Evolutionary conservation across 2,113 vertebrate genomes (phyloP).

Genomic region (Semnornis frantzii): DNA sequence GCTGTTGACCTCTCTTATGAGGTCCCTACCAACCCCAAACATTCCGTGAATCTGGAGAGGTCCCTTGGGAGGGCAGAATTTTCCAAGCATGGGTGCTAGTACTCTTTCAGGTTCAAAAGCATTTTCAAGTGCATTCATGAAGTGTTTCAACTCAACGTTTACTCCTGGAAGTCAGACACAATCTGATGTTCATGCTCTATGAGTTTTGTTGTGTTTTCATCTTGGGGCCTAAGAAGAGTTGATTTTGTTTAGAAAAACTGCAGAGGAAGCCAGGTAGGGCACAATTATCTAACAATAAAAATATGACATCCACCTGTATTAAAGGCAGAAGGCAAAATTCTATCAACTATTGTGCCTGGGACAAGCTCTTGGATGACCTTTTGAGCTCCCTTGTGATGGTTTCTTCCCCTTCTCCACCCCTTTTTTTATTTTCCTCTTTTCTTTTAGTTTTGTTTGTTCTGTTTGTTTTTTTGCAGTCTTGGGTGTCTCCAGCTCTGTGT

Average conservation of each 20-base stretch:
- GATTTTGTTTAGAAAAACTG: neutral
- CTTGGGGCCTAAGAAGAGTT: neutral
- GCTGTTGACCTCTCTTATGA: too few relatives aligned
- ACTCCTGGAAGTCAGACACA: neutral
- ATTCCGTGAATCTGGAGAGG: too few relatives aligned
- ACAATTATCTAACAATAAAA: neutral
- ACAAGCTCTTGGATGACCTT: neutral
- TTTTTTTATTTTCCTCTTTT: neutral
- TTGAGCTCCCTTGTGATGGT: neutral
- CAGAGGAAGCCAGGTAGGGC: neutral
- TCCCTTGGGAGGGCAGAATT: neutral
- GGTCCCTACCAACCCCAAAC: too few relatives aligned
- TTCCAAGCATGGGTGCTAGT: neutral
- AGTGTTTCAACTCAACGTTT: neutral
- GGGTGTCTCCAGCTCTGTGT: neutral
- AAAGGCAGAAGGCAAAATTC: neutral
- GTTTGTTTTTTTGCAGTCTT: neutral
- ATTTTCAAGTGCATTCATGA: neutral
- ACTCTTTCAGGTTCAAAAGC: neutral
- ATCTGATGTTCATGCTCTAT: neutral
- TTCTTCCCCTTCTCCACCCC: neutral
- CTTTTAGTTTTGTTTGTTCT: too few relatives aligned
- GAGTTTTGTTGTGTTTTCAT: neutral
- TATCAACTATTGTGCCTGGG: neutral
- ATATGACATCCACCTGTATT: neutral